Evolutionary conservation across 2,888 invertebrate genomes (phyloP).

Genomic region (Athalia circularis): DNA sequence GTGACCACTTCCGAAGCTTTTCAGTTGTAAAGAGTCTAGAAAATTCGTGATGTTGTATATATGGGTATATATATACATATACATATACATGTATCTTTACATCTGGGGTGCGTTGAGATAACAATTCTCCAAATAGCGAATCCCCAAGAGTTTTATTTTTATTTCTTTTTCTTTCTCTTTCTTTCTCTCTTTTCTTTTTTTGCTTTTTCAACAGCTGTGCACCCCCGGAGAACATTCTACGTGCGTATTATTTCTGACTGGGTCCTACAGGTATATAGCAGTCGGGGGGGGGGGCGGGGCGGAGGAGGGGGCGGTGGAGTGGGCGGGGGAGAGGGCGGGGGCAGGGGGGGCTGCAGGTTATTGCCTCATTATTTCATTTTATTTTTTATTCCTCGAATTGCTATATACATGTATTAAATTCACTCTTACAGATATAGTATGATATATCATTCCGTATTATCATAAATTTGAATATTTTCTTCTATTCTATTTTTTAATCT

Average conservation of each 20-base stretch:
- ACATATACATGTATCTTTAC: neutral
- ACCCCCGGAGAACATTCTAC: neutral
- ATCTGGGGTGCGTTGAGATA: conserved; percentile 15
- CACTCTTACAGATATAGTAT: neutral
- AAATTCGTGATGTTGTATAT: too few relatives aligned
- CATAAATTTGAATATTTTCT: neutral
- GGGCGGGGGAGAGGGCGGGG: too few relatives aligned
- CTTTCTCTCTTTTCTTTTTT: too few relatives aligned
- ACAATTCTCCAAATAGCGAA: conserved; percentile 22
- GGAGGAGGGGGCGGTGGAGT: neutral
- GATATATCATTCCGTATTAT: neutral
- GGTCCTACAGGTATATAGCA: neutral
- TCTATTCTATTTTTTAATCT: neutral
- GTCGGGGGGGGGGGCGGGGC: too few relatives aligned
- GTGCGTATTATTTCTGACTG: conserved; percentile 11
- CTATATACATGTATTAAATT: too few relatives aligned
- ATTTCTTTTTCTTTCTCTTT: too few relatives aligned
- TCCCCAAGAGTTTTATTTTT: too few relatives aligned
- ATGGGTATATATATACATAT: too few relatives aligned
- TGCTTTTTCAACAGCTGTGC: too few relatives aligned
- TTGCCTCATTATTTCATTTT: neutral
- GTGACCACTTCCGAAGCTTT: conserved; percentile 17
- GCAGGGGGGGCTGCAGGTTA: neutral
- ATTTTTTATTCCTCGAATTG: conserved; percentile 20
- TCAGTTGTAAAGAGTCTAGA: neutral